A percentile compares a stretch with the other conserved stretches of the same genome.
phyloP scores from a whole-genome alignment of 1,140 invertebrate species.

The Cataglyphis hispanica region DNA sequence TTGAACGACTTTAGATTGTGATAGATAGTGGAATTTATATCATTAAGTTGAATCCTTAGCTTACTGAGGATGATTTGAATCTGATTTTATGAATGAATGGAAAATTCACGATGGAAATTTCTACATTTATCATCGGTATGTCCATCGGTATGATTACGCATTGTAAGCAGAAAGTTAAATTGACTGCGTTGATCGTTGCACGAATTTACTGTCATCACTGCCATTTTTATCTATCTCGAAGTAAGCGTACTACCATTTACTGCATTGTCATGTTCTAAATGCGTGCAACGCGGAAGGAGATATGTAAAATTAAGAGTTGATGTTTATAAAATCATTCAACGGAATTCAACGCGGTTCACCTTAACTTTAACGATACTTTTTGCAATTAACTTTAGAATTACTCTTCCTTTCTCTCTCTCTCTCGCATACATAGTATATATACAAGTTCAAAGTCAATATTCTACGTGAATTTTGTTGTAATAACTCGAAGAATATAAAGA shows the following conservation, averaged over 20 bases:
- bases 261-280: constrained; percentile 36
- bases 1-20: constrained; percentile 40
- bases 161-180: neutral
- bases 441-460: constrained; percentile 14
- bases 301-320: constrained; percentile 24
- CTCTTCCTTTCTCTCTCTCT: too few species aligned
- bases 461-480: constrained; percentile 9
- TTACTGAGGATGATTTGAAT: neutral
- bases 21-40: constrained; percentile 25
- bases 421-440: constrained; percentile 2
- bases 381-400: neutral
- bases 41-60: constrained; percentile 17
- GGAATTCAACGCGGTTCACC: neutral
- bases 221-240: neutral
- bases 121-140: neutral
- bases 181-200: constrained; percentile 26
- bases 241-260: constrained; percentile 14
- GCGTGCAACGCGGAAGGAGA: constrained; percentile 1
- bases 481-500: neutral
- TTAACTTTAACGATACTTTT: neutral
- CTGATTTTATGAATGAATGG: constrained; percentile 3
- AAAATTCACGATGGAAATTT: constrained; percentile 3
- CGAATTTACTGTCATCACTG: constrained; percentile 1
- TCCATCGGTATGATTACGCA: neutral
- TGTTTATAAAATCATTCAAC: constrained; percentile 1